Base-by-base conservation (phyloP, 2,888 invertebrate species). In the Eupeodes luniger region DNA sequence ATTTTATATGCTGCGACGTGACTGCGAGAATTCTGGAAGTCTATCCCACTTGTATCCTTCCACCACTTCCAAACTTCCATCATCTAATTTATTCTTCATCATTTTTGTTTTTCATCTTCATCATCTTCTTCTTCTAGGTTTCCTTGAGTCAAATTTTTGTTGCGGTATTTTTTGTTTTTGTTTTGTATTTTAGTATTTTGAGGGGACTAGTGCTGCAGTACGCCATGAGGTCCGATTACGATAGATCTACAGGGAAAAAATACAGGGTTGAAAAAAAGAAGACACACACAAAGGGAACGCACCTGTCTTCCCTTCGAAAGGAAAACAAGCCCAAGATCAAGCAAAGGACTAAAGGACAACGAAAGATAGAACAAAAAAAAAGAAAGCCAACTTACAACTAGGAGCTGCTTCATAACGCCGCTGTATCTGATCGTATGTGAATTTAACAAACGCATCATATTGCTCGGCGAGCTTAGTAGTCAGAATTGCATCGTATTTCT, bases 391-490 rank as follows among this genome's bases (percentile, higher is more conserved):
- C 94, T 93, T 91, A 94, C 94, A 94, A 91, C 94, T 94, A 55
- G 94, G 94, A 82, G 94, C 93, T 83, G 94, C 94, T 92, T 94
- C 94, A 90, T 95, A 96, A 92, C 96, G 95, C 94, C 95, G 96
- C 93, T 97, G 97, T 92, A 99, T 97, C 95, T 99, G 99, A 95
- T 99, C 99, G 91, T 98, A 97, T 91, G 99, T 99, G 94, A 99
- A 99, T 94, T 98, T 98, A 89, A 99, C 98, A 94, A 99, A 99
- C 92, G 99, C 98, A 94, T 99, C 99, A 93, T 99, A 99, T 94
- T 99, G 99, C 94, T 99, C 99, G 88, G 98, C 98, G 91, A 99
- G 95, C 94, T 99, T 99, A 93, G 96, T 96, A 93, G 96, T 97
- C 92, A 99, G 95, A 91, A 98, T 98, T 90, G 96, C 95, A 94